Evolutionary conservation across 1,140 invertebrate genomes (phyloP).

Genomic region (Eupeodes corollae): DNA sequence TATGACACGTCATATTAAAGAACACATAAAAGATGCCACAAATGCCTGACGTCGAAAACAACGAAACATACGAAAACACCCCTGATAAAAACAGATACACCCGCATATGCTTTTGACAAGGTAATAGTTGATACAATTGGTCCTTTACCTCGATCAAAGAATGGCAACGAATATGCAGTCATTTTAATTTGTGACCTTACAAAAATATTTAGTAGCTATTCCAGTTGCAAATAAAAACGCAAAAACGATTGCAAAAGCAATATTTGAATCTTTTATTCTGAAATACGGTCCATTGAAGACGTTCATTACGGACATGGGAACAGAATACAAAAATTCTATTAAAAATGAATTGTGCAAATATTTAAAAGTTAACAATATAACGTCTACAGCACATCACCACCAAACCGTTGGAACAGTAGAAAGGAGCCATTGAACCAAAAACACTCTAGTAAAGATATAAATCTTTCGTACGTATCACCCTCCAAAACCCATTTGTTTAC

Average conservation of each 20-base stretch:
- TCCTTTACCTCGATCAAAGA: slow-evolving; percentile 3
- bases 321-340: background rate
- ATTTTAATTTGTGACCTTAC: slow-evolving; percentile 6
- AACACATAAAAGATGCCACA: slow-evolving; percentile 6
- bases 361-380: background rate
- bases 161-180: slow-evolving; percentile 8
- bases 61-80: slow-evolving; percentile 7
- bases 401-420: background rate
- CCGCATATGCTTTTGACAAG: slow-evolving; percentile 8
- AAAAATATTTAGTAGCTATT: too few relatives aligned
- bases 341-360: slow-evolving; percentile 1
- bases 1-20: slow-evolving; percentile 9
- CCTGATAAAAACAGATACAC: slow-evolving; percentile 14
- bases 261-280: too few relatives aligned
- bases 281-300: too few relatives aligned
- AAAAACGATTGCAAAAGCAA: too few relatives aligned
- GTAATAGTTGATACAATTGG: slow-evolving; percentile 9
- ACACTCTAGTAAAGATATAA: too few relatives aligned
- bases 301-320: too few relatives aligned
- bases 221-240: too few relatives aligned
- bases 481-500: too few relatives aligned
- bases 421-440: too few relatives aligned
- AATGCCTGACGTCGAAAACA: slow-evolving; percentile 12
- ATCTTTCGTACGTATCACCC: too few relatives aligned
- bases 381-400: background rate